A percentile compares a stretch with the other conserved stretches of the same genome.
Evolutionary conservation across 2,888 invertebrate species (phyloP).

Genomic region (Idaea aversata): DNA sequence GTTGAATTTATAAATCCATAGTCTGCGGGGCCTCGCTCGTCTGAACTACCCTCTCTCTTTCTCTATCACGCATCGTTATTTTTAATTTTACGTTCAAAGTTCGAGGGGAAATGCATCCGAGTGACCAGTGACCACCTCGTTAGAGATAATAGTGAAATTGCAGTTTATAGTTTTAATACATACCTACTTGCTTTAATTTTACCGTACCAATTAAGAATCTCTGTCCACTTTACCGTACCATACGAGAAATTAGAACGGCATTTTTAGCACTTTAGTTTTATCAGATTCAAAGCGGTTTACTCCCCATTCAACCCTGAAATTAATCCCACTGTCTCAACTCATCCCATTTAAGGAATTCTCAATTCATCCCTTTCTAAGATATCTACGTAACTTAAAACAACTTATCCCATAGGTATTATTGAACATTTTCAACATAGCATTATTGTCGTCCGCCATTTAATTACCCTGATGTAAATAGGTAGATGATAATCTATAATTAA

Average conservation of each 20-base stretch:
- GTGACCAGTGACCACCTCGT: slow-evolving; percentile 31
- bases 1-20: slow-evolving; percentile 8
- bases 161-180: too few relatives aligned
- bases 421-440: slow-evolving; percentile 17
- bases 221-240: too few relatives aligned
- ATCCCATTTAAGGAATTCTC: too few relatives aligned
- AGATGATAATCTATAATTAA: slow-evolving; percentile 3
- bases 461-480: background rate
- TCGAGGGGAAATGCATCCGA: slow-evolving; percentile 32
- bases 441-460: background rate
- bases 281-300: too few relatives aligned
- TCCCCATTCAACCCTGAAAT: too few relatives aligned
- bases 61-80: slow-evolving; percentile 36
- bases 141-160: slow-evolving; percentile 31
- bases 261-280: too few relatives aligned
- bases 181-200: too few relatives aligned
- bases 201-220: too few relatives aligned
- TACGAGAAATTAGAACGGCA: too few relatives aligned
- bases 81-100: slow-evolving; percentile 36
- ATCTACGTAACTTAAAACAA: too few relatives aligned
- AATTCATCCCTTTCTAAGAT: too few relatives aligned
- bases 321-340: too few relatives aligned
- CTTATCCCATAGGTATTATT: background rate
- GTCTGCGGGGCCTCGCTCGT: slow-evolving; percentile 7
- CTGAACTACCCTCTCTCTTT: slow-evolving; percentile 5